A percentile compares a stretch with the other conserved stretches of the same genome.
These are phyloP conservation scores for Drosophila barbarae DNA, from an alignment of 2,888 invertebrate genomes.

Conservation along the genomic window DNA sequence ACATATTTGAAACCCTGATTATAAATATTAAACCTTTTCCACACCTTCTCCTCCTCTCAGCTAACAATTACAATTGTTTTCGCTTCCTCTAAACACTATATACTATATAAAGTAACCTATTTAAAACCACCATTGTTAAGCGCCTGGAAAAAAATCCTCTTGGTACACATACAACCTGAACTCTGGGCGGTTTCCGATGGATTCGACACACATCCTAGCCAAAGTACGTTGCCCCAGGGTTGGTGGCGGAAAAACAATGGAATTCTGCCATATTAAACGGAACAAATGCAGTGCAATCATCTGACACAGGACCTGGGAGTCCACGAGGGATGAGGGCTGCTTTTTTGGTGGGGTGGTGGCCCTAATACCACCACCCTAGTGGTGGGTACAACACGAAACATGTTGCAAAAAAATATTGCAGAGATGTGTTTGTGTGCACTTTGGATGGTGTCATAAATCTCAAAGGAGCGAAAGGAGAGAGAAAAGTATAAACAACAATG, in stretches of 20 bases:
- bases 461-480: conserved; percentile 33
- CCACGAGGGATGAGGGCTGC: conserved; percentile 30
- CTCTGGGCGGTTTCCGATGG: conserved; percentile 24
- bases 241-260: conserved; percentile 39
- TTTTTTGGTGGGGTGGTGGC: conserved; percentile 17
- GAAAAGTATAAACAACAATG: conserved; percentile 24
- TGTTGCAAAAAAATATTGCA: conserved; percentile 65
- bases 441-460: conserved; percentile 68
- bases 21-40: conserved; percentile 1
- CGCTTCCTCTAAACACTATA: conserved; percentile 5
- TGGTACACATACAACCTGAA: conserved; percentile 11
- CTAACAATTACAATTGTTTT: conserved; percentile 2
- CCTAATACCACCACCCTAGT: conserved; percentile 19
- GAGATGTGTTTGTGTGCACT: conserved; percentile 46
- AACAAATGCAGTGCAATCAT: conserved; percentile 59
- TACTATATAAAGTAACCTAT: conserved; percentile 16
- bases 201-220: conserved; percentile 41
- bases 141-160: neutral
- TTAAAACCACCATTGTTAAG: conserved; percentile 30
- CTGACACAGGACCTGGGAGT: conserved; percentile 34
- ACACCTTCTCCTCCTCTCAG: neutral
- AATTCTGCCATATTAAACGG: conserved; percentile 63
- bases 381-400: conserved; percentile 56
- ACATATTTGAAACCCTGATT: neutral
- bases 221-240: conserved; percentile 48